These are phyloP conservation scores for Picathartes gymnocephalus DNA, from an alignment of 2,113 vertebrate genomes.

Conservation along the genomic window DNA sequence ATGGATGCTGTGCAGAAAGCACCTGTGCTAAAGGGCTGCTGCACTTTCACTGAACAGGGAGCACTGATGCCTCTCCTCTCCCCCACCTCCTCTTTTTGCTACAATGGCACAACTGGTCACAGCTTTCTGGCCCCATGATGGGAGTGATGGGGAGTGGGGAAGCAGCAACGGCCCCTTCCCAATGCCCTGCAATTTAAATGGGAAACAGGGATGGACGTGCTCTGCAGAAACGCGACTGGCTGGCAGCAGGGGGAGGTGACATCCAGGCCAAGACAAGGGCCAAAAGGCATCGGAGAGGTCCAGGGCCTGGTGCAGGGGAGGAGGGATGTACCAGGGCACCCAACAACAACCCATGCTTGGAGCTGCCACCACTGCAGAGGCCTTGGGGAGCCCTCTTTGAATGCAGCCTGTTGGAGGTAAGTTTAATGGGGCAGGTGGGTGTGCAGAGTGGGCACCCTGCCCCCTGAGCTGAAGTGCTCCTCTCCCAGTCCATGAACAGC, in stretches of 20 bases:
- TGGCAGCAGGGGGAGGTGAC: neutral
- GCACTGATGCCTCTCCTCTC: neutral
- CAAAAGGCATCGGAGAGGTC: neutral
- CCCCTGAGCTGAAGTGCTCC: neutral
- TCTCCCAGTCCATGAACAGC: neutral
- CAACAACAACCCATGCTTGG: neutral
- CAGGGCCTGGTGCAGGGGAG: neutral
- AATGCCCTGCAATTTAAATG: neutral
- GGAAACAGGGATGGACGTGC: neutral
- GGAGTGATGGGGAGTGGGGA: neutral
- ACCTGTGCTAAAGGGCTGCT: neutral
- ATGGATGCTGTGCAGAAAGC: neutral
- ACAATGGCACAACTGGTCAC: neutral
- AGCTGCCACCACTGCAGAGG: neutral
- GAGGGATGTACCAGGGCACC: neutral
- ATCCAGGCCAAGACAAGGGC: fast-evolving
- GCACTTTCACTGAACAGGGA: neutral
- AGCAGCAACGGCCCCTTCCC: neutral
- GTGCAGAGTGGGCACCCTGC: neutral
- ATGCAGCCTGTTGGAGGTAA: neutral
- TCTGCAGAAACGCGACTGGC: neutral
- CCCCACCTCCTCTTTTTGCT: neutral
- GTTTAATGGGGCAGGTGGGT: neutral
- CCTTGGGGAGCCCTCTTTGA: neutral
- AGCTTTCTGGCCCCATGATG: fast-evolving